Evolutionary conservation across 2,797 vertebrate genomes (phyloP), one percentile per base, ranked within the genome.

Genomic region (Melanotaenia nigrans): DNA sequence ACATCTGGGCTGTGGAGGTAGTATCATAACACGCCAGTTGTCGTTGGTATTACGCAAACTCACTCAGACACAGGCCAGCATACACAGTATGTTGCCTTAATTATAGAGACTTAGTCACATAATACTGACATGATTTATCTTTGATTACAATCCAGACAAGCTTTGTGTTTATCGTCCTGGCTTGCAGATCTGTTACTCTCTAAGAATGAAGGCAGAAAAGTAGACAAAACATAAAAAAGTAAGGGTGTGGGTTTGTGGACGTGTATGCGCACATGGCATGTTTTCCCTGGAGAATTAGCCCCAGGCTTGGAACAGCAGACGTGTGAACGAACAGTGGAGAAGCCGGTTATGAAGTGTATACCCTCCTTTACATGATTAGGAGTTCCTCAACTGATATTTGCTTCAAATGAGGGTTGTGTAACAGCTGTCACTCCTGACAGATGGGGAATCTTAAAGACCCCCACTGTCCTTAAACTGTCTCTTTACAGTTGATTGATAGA

Each of bases 221-320:
- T 76, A 88, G 85, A 87, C 90, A 77, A 90, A 89, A 90, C 78
- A 89, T 83, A 53, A 83, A 30, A 82, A 86, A 71, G 59, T 20
- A 3, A 75, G 65, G 85, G 79, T 73, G 79, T 86, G 77, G 77
- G 68, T 73, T 68, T 68, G 61, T 66, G 68, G 25, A 38, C 35
- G 62, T 75, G 60, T 51, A 25, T 35, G 59, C 73, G 71, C 28
- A 13, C 22, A 68, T 82, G 74, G 61, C 68, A 88, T 87, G 61
- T 5, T 64, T 83, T 90, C 82, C 75, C 79, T 82, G 84, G 87
- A 85, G 86, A 92, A 88, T 77, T 65, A 68, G 84, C 87, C 88
- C 55, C 40, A 55, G 86, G 89, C 83, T 1, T 65, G 38, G 47
- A 87, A 79, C 35, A 22, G 76, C 85, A 81, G 79, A 82, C 33